These are phyloP conservation scores for Metacarcinus magister DNA, from an alignment of 2,888 invertebrate species.

Conservation along the genomic window DNA sequence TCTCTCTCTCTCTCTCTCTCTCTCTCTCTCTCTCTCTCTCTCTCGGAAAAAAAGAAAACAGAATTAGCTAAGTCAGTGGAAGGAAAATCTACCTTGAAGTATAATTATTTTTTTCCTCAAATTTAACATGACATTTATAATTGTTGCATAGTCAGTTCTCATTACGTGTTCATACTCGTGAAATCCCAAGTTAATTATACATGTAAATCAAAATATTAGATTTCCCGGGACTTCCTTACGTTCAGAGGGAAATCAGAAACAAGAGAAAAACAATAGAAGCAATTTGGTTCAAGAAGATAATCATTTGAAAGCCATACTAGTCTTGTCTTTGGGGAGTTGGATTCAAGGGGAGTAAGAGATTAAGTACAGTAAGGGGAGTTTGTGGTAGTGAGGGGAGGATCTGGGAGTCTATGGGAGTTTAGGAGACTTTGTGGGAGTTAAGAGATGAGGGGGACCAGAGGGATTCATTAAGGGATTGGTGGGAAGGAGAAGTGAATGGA, in stretches of 20 bases:
- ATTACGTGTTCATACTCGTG: neutral
- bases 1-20: constrained; percentile 23
- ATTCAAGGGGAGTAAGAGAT: neutral
- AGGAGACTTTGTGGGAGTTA: too few species aligned
- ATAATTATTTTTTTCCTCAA: neutral
- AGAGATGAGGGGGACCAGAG: too few species aligned
- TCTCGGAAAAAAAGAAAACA: neutral
- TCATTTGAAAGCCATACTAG: too few species aligned
- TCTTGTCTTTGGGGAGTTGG: too few species aligned
- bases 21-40: constrained; percentile 49
- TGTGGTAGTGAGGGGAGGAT: too few species aligned
- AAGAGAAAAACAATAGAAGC: too few species aligned
- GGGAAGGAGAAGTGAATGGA: neutral
- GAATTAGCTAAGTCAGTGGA: too few species aligned
- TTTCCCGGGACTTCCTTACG: neutral
- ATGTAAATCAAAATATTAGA: neutral
- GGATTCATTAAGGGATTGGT: neutral
- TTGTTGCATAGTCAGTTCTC: neutral
- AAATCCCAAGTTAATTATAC: neutral
- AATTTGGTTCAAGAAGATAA: too few species aligned
- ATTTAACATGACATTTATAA: neutral
- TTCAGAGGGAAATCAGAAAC: too few species aligned
- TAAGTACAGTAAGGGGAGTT: too few species aligned
- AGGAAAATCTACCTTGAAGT: neutral
- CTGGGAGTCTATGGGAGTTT: too few species aligned